phyloP scores from a whole-genome alignment of 1,140 invertebrate species.

The Ylistrum balloti region DNA sequence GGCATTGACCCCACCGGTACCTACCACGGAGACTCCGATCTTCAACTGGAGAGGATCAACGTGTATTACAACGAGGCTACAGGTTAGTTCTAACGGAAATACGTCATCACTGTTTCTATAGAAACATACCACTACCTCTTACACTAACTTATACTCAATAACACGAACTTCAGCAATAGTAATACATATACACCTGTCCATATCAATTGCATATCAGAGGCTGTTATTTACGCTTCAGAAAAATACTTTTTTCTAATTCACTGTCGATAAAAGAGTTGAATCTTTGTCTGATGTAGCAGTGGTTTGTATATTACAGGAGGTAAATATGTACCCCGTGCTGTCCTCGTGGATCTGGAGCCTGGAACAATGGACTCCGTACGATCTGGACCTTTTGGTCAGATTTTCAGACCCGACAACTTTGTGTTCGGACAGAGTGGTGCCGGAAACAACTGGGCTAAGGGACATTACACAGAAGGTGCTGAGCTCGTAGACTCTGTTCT shows the following conservation, averaged over 20 bases:
- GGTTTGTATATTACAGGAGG: slow-evolving; percentile 83
- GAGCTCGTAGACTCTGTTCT: slow-evolving; percentile 88
- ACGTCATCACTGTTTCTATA: not conserved
- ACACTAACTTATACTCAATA: too few species aligned
- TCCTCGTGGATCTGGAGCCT: slow-evolving; percentile 88
- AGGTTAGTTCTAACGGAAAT: not conserved
- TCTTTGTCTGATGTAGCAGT: too few species aligned
- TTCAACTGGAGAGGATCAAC: slow-evolving; percentile 84
- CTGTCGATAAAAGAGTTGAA: too few species aligned
- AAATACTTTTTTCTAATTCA: too few species aligned
- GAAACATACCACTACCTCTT: not conserved
- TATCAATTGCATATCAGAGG: too few species aligned
- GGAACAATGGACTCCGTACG: slow-evolving; percentile 80
- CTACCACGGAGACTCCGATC: slow-evolving; percentile 83
- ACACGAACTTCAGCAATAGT: too few species aligned
- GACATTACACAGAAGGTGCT: slow-evolving; percentile 94
- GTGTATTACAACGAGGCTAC: slow-evolving; percentile 84
- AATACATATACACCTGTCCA: too few species aligned
- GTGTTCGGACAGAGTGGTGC: slow-evolving; percentile 85
- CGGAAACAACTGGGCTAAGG: slow-evolving; percentile 95
- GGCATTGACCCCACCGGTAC: slow-evolving; percentile 84
- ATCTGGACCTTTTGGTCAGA: slow-evolving; percentile 78
- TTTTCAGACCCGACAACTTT: slow-evolving; percentile 80
- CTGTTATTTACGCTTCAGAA: too few species aligned
- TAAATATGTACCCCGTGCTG: slow-evolving; percentile 95